Percentiles rank a stretch among this genome's conserved stretches.
Conservation (phyloP, 2,888 invertebrate genomes). For the Crematogaster levior region DNA sequence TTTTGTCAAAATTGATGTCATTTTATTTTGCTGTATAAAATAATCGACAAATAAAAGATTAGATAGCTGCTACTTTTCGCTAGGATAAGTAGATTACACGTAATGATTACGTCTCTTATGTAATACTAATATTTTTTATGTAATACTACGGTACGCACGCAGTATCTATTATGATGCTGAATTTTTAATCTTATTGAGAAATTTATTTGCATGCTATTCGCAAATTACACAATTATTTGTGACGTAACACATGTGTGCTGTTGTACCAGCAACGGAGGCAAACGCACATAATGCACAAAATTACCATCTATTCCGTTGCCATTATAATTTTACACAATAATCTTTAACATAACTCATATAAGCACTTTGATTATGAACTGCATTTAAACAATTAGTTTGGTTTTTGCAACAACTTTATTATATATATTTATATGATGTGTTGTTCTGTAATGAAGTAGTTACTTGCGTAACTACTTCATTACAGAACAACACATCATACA, state of each 20-base stretch:
- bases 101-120: neutral
- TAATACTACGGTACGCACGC: neutral
- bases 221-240: neutral
- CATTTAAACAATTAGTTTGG: neutral
- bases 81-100: neutral
- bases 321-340: neutral
- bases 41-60: neutral
- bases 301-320: neutral
- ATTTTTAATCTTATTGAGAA: neutral
- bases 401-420: constrained; percentile 14
- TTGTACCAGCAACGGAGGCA: neutral
- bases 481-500: neutral
- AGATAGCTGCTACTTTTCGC: neutral
- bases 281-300: constrained; percentile 11
- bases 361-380: neutral
- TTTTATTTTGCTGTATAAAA: neutral
- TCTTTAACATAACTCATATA: neutral
- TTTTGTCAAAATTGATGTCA: neutral
- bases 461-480: neutral
- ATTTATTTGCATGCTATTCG: neutral
- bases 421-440: too few relatives aligned
- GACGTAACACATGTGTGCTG: neutral
- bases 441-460: too few relatives aligned
- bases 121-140: neutral
- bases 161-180: neutral